Percentiles rank a stretch among this genome's conserved stretches.
phyloP scores from a whole-genome alignment of 1,140 invertebrate genomes.

The Zaprionus davidi region DNA sequence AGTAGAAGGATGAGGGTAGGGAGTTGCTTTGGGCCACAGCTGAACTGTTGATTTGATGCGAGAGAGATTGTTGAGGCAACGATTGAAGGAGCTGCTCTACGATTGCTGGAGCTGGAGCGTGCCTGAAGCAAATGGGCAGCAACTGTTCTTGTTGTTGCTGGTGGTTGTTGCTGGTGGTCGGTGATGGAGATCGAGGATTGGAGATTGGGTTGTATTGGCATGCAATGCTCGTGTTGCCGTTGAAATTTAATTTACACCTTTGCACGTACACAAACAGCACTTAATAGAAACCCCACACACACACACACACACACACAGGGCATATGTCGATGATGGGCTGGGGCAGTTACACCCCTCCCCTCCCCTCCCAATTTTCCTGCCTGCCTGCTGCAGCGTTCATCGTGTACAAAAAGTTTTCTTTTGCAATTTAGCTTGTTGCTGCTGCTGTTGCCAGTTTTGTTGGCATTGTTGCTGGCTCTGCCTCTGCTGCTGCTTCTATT shows the following conservation, averaged over 20 bases:
- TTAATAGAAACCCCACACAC: slow-evolving; percentile 20
- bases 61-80: neutral
- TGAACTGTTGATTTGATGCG: neutral
- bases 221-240: slow-evolving; percentile 59
- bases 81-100: neutral
- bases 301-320: slow-evolving; percentile 9
- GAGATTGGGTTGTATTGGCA: slow-evolving; percentile 50
- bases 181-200: neutral
- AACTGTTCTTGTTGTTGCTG: neutral
- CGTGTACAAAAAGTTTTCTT: slow-evolving; percentile 75
- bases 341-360: slow-evolving; percentile 50
- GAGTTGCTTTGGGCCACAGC: slow-evolving; percentile 19
- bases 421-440: slow-evolving; percentile 79
- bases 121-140: neutral
- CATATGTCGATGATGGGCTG: slow-evolving; percentile 45
- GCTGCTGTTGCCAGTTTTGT: slow-evolving; percentile 28
- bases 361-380: slow-evolving; percentile 30
- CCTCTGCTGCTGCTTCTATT: slow-evolving; percentile 6
- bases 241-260: slow-evolving; percentile 80
- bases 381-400: slow-evolving; percentile 38
- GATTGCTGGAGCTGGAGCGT: neutral
- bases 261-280: slow-evolving; percentile 67
- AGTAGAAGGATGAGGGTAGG: neutral
- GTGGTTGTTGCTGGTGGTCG: neutral
- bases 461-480: slow-evolving; percentile 14